Conservation (phyloP, 2,797 vertebrate species). For the Tenualosa ilisha region DNA sequence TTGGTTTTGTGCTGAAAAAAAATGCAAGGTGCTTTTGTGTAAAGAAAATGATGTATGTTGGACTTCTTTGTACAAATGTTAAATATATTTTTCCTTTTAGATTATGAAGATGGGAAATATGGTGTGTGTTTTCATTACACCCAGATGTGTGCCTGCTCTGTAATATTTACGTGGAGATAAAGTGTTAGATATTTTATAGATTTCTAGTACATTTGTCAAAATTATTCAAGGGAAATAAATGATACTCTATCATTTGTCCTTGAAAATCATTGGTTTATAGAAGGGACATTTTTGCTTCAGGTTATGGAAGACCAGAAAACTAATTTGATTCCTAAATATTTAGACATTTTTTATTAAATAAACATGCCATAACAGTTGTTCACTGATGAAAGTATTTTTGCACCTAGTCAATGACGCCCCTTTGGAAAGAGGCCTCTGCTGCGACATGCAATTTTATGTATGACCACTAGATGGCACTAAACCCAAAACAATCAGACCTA, state of each 20-base stretch:
- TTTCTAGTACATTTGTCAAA: conserved; percentile 99
- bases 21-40: conserved; percentile 93
- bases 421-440: neutral
- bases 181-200: conserved; percentile 99
- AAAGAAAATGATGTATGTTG: conserved; percentile 85
- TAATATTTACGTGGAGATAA: conserved; percentile 93
- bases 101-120: conserved; percentile 74
- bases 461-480: conserved; percentile 35
- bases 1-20: conserved; percentile 83
- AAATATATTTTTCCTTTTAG: conserved; percentile 92
- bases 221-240: conserved; percentile 95
- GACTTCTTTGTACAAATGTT: conserved; percentile 95
- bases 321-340: neutral
- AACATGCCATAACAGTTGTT: neutral
- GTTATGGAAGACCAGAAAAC: neutral
- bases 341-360: neutral
- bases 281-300: neutral
- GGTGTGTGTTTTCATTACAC: conserved; percentile 71
- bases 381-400: neutral
- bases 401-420: neutral
- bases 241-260: conserved; percentile 22
- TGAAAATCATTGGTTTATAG: neutral
- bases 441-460: neutral
- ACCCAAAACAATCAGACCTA: conserved; percentile 19
- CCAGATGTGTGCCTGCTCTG: conserved; percentile 90